Evolutionary conservation across 1,140 invertebrate species (phyloP).

Genomic region (Polypedilum pembai): DNA sequence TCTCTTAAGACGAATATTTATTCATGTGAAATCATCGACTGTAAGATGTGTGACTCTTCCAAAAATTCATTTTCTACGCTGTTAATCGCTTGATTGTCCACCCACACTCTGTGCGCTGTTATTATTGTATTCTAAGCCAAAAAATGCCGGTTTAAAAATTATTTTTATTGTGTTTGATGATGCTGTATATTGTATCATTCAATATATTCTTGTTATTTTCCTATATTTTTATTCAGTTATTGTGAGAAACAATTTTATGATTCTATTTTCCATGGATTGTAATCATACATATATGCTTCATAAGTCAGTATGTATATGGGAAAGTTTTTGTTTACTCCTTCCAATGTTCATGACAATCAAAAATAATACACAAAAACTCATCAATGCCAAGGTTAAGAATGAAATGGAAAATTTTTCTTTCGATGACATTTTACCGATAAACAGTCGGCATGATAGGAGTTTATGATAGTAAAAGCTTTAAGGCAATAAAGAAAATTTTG

Average conservation of each 20-base stretch:
- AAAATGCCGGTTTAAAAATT: neutral
- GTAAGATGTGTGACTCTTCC: neutral
- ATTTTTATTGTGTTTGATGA: too few relatives aligned
- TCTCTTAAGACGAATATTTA: neutral
- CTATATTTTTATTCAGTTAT: too few relatives aligned
- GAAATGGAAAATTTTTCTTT: neutral
- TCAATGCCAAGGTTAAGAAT: conserved; percentile 21
- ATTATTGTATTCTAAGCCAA: neutral
- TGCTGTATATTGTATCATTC: too few relatives aligned
- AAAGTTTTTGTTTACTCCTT: neutral
- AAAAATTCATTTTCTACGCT: neutral
- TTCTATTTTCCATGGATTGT: too few relatives aligned
- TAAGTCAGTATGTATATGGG: too few relatives aligned
- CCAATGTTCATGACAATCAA: conserved; percentile 7
- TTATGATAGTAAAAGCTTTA: neutral
- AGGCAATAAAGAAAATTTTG: neutral
- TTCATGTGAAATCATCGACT: neutral
- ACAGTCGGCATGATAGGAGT: neutral
- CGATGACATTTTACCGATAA: neutral
- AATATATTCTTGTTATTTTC: too few relatives aligned
- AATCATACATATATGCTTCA: too few relatives aligned
- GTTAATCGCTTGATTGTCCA: neutral
- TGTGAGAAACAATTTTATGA: too few relatives aligned
- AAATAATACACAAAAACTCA: neutral
- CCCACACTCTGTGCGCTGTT: neutral